phyloP scores from a whole-genome alignment of 2,113 vertebrate species.

The Chlamydotis undulata region DNA sequence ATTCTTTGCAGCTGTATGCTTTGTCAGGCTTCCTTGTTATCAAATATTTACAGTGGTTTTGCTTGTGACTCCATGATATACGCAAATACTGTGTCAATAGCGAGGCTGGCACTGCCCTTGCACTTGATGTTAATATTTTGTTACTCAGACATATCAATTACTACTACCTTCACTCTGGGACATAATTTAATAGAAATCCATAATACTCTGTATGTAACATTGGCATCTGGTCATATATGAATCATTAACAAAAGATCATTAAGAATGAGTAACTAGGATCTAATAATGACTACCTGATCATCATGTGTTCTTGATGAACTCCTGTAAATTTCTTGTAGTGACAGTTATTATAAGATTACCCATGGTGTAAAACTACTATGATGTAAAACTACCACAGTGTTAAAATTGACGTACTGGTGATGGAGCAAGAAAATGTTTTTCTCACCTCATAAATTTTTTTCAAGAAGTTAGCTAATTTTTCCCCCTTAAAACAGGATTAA shows the following conservation, averaged over 20 bases:
- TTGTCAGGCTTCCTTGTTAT: background rate
- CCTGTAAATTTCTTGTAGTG: background rate
- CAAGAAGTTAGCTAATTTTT: background rate
- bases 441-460: background rate
- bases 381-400: background rate
- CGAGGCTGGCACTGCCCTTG: background rate
- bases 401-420: background rate
- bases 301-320: background rate
- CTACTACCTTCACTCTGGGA: background rate
- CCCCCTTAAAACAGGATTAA: background rate
- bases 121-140: background rate
- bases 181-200: background rate
- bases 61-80: background rate
- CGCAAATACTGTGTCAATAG: background rate
- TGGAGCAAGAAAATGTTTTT: background rate
- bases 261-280: background rate
- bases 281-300: background rate
- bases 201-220: background rate
- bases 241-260: background rate
- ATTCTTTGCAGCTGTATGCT: background rate
- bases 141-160: background rate
- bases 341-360: background rate
- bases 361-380: background rate
- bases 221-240: background rate
- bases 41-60: constrained; percentile 60